phyloP scores from a whole-genome alignment of 2,113 vertebrate species.

The Podiceps cristatus region DNA sequence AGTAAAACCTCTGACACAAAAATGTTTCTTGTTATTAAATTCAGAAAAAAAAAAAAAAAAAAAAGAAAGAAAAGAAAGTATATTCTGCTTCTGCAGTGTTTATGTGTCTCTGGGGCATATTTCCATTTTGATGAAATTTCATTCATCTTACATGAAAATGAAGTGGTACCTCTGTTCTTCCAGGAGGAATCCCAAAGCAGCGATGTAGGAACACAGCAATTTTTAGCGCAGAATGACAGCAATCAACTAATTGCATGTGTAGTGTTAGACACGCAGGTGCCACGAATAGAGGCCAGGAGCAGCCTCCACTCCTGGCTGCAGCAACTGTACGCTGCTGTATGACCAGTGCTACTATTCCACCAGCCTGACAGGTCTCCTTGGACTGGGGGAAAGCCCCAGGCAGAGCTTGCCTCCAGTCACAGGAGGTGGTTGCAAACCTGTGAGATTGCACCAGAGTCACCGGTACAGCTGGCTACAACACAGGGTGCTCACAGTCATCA shows the following conservation, averaged over 20 bases:
- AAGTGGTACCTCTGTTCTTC: not conserved
- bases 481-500: not conserved
- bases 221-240: not conserved
- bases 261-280: rapidly evolving
- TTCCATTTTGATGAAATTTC: not conserved
- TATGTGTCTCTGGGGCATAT: not conserved
- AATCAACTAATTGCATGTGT: not conserved
- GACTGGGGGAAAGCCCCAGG: not conserved
- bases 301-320: rapidly evolving
- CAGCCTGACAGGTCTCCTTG: not conserved
- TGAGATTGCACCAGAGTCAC: not conserved
- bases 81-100: not conserved
- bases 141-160: not conserved
- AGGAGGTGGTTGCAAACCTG: not conserved
- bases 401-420: not conserved
- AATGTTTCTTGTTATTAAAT: not conserved
- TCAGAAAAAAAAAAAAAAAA: not conserved
- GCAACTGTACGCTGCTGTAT: not conserved
- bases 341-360: not conserved
- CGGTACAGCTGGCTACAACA: rapidly evolving
- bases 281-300: not conserved
- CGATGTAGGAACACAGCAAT: not conserved
- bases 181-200: not conserved
- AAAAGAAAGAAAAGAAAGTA: not conserved
- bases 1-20: not conserved